Evolutionary conservation across 2,113 vertebrate genomes (phyloP).

Genomic region (Heliornis fulica): DNA sequence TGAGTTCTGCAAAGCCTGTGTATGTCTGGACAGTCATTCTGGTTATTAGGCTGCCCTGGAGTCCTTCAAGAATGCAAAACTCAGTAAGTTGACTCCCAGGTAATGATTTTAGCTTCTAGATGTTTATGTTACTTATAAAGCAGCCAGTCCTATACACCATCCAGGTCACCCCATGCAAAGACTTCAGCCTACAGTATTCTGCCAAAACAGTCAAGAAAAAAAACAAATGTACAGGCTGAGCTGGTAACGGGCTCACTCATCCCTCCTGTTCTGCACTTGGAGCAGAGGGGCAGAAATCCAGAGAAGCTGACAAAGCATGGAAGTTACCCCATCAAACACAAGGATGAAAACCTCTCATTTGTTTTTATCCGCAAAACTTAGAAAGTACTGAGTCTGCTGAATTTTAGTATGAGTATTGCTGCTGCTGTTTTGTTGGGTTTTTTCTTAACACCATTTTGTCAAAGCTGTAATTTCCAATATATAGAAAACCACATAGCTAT

Average conservation of each 20-base stretch:
- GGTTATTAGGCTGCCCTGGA: not conserved
- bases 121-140: not conserved
- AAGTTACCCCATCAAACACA: not conserved
- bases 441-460: not conserved
- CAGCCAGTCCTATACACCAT: not conserved
- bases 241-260: not conserved
- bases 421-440: too few species aligned
- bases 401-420: not conserved
- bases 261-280: not conserved
- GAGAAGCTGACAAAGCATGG: not conserved
- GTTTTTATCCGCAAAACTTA: not conserved
- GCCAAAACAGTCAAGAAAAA: not conserved
- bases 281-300: not conserved
- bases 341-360: not conserved
- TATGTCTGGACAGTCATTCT: accelerated
- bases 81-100: not conserved
- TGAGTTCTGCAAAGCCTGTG: not conserved
- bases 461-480: not conserved
- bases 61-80: not conserved
- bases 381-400: not conserved
- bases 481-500: not conserved
- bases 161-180: not conserved
- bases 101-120: not conserved
- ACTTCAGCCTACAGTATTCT: not conserved
- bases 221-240: not conserved